Percentiles rank a stretch among this genome's conserved stretches.
Conservation (phyloP, 2,797 vertebrate genomes). For the Pipistrellus pipistrellus region DNA sequence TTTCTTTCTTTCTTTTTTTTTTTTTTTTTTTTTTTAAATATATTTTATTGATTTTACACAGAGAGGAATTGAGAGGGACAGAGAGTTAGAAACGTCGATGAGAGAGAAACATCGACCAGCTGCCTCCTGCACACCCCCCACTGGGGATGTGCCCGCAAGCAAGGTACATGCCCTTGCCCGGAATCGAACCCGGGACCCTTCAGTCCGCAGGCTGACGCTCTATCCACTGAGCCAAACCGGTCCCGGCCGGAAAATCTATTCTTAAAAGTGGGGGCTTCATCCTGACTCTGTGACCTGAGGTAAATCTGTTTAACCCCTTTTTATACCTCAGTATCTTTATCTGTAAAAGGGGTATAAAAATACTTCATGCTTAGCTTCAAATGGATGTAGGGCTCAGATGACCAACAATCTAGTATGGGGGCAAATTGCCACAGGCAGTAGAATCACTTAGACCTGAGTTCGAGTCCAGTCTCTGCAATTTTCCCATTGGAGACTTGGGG, state of each 20-base stretch:
- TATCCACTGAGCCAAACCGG: too few species aligned
- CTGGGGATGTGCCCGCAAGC: too few species aligned
- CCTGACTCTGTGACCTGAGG: background rate
- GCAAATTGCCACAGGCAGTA: background rate
- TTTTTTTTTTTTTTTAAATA: too few species aligned
- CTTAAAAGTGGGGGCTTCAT: constrained; percentile 4
- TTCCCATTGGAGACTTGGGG: background rate
- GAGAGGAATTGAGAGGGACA: too few species aligned
- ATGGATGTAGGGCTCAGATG: background rate
- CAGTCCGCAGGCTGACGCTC: too few species aligned
- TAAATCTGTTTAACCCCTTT: background rate
- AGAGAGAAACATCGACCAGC: too few species aligned
- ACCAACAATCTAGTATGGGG: background rate
- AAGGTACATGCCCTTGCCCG: too few species aligned
- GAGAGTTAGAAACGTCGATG: too few species aligned
- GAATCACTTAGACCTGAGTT: background rate
- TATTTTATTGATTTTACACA: too few species aligned
- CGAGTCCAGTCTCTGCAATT: constrained; percentile 5
- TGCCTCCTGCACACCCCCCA: too few species aligned
- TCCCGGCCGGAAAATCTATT: background rate
- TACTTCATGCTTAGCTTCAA: background rate
- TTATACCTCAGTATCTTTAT: background rate
- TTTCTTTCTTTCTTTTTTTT: too few species aligned
- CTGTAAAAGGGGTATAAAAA: constrained; percentile 29
- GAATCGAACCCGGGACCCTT: too few species aligned